Evolutionary conservation across 1,140 invertebrate genomes (phyloP).

Genomic region (Apis cerana): DNA sequence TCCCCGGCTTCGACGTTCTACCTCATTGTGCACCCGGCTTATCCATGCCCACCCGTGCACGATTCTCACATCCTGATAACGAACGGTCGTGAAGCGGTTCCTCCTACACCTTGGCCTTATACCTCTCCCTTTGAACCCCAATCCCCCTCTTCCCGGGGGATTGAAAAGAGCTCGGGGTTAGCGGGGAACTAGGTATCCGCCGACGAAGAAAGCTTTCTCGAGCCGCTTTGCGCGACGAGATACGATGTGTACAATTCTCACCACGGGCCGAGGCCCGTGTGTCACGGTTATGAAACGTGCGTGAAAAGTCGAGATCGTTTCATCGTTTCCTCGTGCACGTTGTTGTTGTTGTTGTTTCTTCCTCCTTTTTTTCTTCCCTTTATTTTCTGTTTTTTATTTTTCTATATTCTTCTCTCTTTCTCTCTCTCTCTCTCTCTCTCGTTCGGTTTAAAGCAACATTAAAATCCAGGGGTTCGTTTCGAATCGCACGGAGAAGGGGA

Average conservation of each 20-base stretch:
- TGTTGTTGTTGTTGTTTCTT: no score
- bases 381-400: background rate
- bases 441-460: background rate
- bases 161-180: conserved; percentile 44
- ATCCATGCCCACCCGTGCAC: conserved; percentile 63
- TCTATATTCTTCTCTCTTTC: background rate
- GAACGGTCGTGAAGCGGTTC: conserved; percentile 57
- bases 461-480: background rate
- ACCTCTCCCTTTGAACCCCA: conserved; percentile 41
- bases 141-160: background rate
- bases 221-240: conserved; percentile 10
- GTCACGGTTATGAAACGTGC: background rate
- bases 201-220: conserved; percentile 20
- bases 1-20: conserved; percentile 48
- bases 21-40: conserved; percentile 66
- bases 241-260: background rate
- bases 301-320: conserved; percentile 18
- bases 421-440: no score
- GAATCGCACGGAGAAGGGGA: background rate
- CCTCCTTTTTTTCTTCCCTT: background rate
- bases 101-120: conserved; percentile 33
- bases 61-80: conserved; percentile 69
- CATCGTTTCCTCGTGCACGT: background rate
- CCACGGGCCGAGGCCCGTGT: background rate
- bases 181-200: conserved; percentile 38